These are phyloP conservation scores for Lomographa bimaculata DNA, from an alignment of 2,888 invertebrate genomes.

Conservation along the genomic window DNA sequence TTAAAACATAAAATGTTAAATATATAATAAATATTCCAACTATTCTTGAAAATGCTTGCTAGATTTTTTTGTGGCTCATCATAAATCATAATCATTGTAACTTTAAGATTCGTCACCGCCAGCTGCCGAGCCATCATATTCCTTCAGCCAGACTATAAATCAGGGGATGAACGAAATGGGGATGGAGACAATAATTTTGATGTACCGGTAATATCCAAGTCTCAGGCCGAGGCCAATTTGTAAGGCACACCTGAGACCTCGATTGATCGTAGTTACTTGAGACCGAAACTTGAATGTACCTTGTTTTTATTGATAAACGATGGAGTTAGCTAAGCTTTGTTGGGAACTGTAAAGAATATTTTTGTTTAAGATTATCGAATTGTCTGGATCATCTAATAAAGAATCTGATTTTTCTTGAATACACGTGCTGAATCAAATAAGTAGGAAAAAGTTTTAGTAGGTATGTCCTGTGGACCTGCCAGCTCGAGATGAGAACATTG, in stretches of 20 bases:
- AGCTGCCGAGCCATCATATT: conserved; percentile 7
- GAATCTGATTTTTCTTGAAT: too few relatives aligned
- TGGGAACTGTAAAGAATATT: neutral
- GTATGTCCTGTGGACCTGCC: too few relatives aligned
- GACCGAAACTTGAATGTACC: conserved; percentile 28
- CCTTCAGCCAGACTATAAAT: conserved; percentile 47
- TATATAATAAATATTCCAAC: too few relatives aligned
- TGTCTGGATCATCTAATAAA: too few relatives aligned
- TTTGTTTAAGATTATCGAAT: too few relatives aligned
- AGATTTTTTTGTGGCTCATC: conserved; percentile 1
- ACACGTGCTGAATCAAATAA: too few relatives aligned
- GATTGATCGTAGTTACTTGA: conserved; percentile 32
- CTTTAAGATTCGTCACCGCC: neutral
- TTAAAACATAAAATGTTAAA: too few relatives aligned
- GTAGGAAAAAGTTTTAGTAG: too few relatives aligned
- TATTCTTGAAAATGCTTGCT: too few relatives aligned
- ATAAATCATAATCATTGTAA: neutral
- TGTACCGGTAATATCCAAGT: conserved; percentile 48
- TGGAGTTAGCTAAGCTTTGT: conserved; percentile 5
- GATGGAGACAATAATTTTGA: conserved; percentile 59
- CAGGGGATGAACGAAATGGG: conserved; percentile 29
- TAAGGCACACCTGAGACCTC: conserved; percentile 52
- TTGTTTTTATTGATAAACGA: conserved; percentile 5
- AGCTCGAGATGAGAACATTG: too few relatives aligned
- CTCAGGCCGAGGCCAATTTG: conserved; percentile 49